These are phyloP conservation scores for Druceiella hillmani DNA, from an alignment of 2,888 invertebrate species.

Conservation along the genomic window DNA sequence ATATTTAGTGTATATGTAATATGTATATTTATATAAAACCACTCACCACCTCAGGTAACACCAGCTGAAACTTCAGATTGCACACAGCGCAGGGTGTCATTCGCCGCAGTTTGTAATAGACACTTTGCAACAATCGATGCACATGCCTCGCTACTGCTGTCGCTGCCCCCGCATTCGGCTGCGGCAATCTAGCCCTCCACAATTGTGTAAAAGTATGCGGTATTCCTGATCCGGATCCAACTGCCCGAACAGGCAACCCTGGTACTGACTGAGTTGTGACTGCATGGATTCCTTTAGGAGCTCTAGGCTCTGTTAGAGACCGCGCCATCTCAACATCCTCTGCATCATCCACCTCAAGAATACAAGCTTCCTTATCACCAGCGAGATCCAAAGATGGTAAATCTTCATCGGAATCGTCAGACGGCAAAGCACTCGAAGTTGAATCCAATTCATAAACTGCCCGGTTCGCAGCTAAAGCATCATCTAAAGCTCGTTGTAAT, in stretches of 20 bases:
- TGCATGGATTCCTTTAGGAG: no score
- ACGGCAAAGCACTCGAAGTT: slow-evolving; percentile 28
- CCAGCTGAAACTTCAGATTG: slow-evolving; percentile 74
- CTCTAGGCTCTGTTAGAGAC: slow-evolving; percentile 31
- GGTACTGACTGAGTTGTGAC: no score
- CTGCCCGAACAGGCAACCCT: slow-evolving; percentile 36
- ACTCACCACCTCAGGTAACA: slow-evolving; percentile 75
- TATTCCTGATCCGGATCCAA: slow-evolving; percentile 10
- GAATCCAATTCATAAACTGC: slow-evolving; percentile 40
- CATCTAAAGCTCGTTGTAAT: slow-evolving; percentile 42
- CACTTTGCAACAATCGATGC: slow-evolving; percentile 59
- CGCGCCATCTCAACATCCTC: slow-evolving; percentile 41
- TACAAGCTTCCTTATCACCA: slow-evolving; percentile 44
- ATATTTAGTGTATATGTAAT: slow-evolving; percentile 2
- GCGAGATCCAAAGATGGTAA: slow-evolving; percentile 63
- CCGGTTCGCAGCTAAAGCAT: slow-evolving; percentile 40
- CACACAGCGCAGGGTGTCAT: slow-evolving; percentile 85
- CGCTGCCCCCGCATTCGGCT: slow-evolving; percentile 21
- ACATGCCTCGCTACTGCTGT: slow-evolving; percentile 33
- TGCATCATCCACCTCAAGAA: slow-evolving; percentile 42
- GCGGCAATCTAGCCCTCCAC: slow-evolving; percentile 38
- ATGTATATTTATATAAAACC: slow-evolving; percentile 1
- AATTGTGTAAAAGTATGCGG: slow-evolving; percentile 38
- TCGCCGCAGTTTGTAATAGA: slow-evolving; percentile 83
- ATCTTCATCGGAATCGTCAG: slow-evolving; percentile 34